Conservation (phyloP, 2,888 invertebrate genomes). For the Chrysodeixis includens region DNA sequence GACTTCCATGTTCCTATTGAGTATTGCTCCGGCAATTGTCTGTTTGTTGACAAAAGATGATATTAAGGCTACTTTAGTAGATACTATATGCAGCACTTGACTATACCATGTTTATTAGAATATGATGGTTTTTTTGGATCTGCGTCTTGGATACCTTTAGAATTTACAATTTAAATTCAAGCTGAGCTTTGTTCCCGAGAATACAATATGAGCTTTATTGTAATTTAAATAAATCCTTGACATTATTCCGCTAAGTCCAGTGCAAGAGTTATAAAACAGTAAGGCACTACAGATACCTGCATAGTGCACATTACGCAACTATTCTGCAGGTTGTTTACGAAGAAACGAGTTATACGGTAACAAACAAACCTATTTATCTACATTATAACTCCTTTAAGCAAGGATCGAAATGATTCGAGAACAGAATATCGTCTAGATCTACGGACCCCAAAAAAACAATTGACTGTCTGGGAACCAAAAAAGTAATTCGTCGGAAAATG, state of each 20-base stretch:
- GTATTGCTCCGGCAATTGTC: not conserved
- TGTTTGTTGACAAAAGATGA: not conserved
- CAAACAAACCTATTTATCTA: too few relatives aligned
- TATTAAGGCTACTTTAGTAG: too few relatives aligned
- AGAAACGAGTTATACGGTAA: not conserved
- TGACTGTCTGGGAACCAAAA: not conserved
- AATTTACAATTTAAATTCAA: too few relatives aligned
- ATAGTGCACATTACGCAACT: constrained; percentile 1
- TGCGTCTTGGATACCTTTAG: too few relatives aligned
- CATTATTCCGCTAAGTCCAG: not conserved
- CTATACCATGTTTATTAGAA: too few relatives aligned
- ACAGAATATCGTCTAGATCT: too few relatives aligned
- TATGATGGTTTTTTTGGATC: too few relatives aligned
- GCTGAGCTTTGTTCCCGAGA: too few relatives aligned
- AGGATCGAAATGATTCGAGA: too few relatives aligned
- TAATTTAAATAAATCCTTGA: not conserved
- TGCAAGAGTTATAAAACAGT: too few relatives aligned
- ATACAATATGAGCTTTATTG: not conserved
- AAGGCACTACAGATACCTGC: not conserved
- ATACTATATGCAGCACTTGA: too few relatives aligned
- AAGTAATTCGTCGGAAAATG: not conserved
- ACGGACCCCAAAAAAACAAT: not conserved
- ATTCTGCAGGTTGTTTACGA: not conserved
- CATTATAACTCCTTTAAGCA: too few relatives aligned
- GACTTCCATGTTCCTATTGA: constrained; percentile 1